Conservation (phyloP, 2,888 invertebrate genomes). For the Xestia c-nigrum region DNA sequence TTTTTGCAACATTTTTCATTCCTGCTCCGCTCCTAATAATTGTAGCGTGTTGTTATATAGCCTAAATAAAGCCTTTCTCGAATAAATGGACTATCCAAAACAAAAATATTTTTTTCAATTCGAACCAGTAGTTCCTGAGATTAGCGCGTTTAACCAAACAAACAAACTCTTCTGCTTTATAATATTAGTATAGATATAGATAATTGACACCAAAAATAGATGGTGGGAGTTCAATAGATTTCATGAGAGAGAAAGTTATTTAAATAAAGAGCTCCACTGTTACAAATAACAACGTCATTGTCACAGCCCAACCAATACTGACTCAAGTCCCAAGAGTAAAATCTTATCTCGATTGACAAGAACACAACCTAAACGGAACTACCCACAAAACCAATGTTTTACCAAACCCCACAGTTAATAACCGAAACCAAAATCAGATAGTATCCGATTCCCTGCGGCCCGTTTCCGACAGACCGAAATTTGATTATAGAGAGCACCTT, state of each 20-base stretch:
- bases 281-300: background rate
- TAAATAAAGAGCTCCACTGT: background rate
- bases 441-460: conserved; percentile 20
- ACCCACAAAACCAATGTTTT: conserved; percentile 40
- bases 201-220: too few species aligned
- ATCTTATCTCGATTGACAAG: conserved; percentile 19
- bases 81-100: too few species aligned
- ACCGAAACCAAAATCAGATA: conserved; percentile 34
- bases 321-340: background rate
- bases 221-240: background rate
- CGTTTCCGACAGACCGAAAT: conserved; percentile 23
- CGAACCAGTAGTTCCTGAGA: too few species aligned
- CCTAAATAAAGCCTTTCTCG: too few species aligned
- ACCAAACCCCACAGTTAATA: conserved; percentile 22
- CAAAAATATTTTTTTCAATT: too few species aligned
- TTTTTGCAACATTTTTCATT: too few species aligned
- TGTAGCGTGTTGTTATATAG: too few species aligned
- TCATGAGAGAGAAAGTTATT: background rate
- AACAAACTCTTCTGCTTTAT: too few species aligned
- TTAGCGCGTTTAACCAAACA: too few species aligned
- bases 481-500: conserved; percentile 38
- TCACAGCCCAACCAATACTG: background rate
- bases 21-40: too few species aligned
- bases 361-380: conserved; percentile 3
- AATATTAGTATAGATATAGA: too few species aligned